Conservation (phyloP, 2,888 invertebrate species). For the Disparrhopalites patrizii region DNA sequence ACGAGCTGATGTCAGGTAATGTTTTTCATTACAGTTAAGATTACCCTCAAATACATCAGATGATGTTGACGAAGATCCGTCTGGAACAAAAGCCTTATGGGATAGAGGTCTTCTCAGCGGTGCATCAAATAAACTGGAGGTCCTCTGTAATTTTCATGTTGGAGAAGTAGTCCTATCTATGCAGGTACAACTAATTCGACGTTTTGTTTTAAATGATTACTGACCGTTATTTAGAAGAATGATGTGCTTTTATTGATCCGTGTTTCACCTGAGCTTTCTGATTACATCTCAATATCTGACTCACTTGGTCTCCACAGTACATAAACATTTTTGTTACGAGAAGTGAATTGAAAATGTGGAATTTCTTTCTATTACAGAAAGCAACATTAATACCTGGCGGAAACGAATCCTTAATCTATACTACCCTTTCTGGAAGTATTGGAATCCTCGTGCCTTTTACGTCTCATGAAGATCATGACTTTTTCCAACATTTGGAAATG, state of each 20-base stretch:
- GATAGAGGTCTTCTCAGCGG: conserved; percentile 83
- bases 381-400: conserved; percentile 96
- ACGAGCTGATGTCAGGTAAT: too few relatives aligned
- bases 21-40: conserved; percentile 59
- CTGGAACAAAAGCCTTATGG: conserved; percentile 97
- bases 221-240: conserved; percentile 11
- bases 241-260: conserved; percentile 47
- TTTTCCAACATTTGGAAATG: conserved; percentile 99
- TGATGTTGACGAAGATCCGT: conserved; percentile 99
- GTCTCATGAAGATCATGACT: conserved; percentile 95
- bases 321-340: neutral
- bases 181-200: too few relatives aligned
- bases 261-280: conserved; percentile 48
- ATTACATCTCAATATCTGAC: conserved; percentile 47
- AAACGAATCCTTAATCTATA: conserved; percentile 92
- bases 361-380: conserved; percentile 55
- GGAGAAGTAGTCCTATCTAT: conserved; percentile 95
- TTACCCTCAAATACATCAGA: conserved; percentile 88
- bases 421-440: conserved; percentile 87
- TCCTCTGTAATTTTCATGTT: conserved; percentile 87
- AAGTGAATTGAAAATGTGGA: neutral
- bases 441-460: conserved; percentile 92
- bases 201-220: neutral
- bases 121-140: conserved; percentile 95
- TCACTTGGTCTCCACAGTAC: neutral